phyloP scores from a whole-genome alignment of 2,797 vertebrate species.

The Gambusia yucatana region DNA sequence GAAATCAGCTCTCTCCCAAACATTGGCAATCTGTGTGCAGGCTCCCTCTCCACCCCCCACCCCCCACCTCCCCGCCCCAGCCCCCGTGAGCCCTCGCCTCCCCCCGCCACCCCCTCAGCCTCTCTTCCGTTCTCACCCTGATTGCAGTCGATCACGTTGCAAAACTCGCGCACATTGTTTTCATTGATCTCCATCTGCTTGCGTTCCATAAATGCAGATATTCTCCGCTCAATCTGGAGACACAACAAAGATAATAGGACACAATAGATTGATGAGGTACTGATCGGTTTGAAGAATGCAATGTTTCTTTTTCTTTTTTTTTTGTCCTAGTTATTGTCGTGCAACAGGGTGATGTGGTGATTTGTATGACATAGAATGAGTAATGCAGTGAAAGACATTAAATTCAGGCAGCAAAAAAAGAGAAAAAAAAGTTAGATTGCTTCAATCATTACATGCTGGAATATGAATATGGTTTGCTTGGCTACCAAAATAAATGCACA shows the following conservation, averaged over 20 bases:
- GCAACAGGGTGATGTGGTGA: constrained; percentile 24
- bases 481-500: constrained; percentile 83
- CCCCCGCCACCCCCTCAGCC: constrained; percentile 32
- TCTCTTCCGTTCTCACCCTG: constrained; percentile 89
- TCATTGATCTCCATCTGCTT: constrained; percentile 99
- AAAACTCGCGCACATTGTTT: constrained; percentile 99
- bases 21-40: constrained; percentile 83
- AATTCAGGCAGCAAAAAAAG: constrained; percentile 68
- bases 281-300: constrained; percentile 72
- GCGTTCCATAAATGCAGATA: constrained; percentile 99
- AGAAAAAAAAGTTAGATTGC: constrained; percentile 54
- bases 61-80: constrained; percentile 14
- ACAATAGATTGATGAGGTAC: constrained; percentile 65
- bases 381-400: constrained; percentile 52
- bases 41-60: constrained; percentile 60
- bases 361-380: constrained; percentile 49
- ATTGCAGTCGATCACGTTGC: constrained; percentile 99
- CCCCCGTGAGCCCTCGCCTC: constrained; percentile 35
- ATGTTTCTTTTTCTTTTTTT: constrained; percentile 28
- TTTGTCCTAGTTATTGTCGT: constrained; percentile 62
- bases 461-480: constrained; percentile 80
- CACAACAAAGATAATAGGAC: constrained; percentile 67
- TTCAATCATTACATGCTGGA: constrained; percentile 66
- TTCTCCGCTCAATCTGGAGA: constrained; percentile 95
- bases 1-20: constrained; percentile 87